Evolutionary conservation across 2,113 vertebrate genomes (phyloP).

Genomic region (Eleginops maclovinus): DNA sequence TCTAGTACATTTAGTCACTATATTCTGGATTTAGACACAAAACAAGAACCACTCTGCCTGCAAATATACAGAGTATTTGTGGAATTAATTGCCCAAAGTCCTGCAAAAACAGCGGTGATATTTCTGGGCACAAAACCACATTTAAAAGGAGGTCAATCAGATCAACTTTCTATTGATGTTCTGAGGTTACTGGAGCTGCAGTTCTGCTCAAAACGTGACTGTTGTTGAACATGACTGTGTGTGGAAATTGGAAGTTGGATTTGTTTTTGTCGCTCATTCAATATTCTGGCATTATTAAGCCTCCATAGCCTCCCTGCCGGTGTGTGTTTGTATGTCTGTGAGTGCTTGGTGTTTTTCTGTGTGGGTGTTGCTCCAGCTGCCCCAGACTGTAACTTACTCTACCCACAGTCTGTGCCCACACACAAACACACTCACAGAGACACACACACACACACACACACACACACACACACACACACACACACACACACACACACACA

Average conservation of each 20-base stretch:
- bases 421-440: slow-evolving; percentile 13
- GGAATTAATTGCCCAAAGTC: no score
- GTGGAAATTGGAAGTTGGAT: no score
- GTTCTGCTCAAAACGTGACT: no score
- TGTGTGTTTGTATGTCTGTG: slow-evolving; percentile 26
- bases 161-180: not conserved
- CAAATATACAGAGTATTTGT: no score
- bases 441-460: slow-evolving; percentile 39
- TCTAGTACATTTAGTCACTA: no score
- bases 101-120: not conserved
- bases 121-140: not conserved
- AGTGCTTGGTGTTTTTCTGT: slow-evolving; percentile 19
- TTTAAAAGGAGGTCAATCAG: not conserved
- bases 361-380: slow-evolving; percentile 69
- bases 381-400: slow-evolving; percentile 59
- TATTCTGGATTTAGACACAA: no score
- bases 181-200: not conserved
- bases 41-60: no score
- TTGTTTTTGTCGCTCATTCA: not conserved
- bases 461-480: slow-evolving; percentile 25
- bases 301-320: not conserved
- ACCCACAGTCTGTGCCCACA: not conserved
- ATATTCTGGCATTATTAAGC: not conserved
- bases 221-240: not conserved
- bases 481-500: slow-evolving; percentile 23